Evolutionary conservation across 2,888 invertebrate genomes (phyloP), one percentile per base, ranked within the genome.

Genomic region (Conus canariensis): DNA sequence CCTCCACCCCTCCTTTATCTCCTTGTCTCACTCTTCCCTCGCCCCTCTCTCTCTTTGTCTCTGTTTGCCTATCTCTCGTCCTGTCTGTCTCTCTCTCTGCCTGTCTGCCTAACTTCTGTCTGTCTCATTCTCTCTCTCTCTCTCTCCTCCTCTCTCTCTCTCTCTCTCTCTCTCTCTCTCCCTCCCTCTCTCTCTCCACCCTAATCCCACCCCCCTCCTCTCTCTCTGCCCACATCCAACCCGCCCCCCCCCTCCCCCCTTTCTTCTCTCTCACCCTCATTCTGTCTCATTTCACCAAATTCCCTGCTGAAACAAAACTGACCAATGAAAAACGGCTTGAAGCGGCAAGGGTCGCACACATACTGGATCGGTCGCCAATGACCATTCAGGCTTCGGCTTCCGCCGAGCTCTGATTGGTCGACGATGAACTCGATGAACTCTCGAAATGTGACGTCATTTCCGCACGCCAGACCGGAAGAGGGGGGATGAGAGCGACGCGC

Each of bases 401-500:
- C 60, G 12, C 77, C 74, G 5, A 30, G 70, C 9, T 90, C 60
- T 59, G 91, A 91, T n/a, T 64, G 87, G 9, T 83, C 77, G 22
- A 92, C 85, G 14, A 93, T 91, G 82, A 91, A 93, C 59, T 92
- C 59, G 14, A 93, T 85, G 88, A 93, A 93, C 86, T 93, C 93
- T 60, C 88, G 74, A 88, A 93, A 93, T 12, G 92, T 93, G 19
- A 93, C 92, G 88, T 93, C 93, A 91, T 92, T 74, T 86, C 93
- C 93, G 88, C 93, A 93, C 10, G 88, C 70, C 22, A 70, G 87
- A 74, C 87, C 58, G 30, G 60, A 25, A 8, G 83, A 64, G 10
- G 45, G 56, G 16, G 56, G 56, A 16, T 85, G 30, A 2, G 70
- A 56, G 14, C 89, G 82, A 14, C 70, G 64, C 16, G 67, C 67